These are phyloP conservation scores for Ornithorhynchus anatinus DNA, from an alignment of 2,113 vertebrate genomes.

Conservation along the genomic window DNA sequence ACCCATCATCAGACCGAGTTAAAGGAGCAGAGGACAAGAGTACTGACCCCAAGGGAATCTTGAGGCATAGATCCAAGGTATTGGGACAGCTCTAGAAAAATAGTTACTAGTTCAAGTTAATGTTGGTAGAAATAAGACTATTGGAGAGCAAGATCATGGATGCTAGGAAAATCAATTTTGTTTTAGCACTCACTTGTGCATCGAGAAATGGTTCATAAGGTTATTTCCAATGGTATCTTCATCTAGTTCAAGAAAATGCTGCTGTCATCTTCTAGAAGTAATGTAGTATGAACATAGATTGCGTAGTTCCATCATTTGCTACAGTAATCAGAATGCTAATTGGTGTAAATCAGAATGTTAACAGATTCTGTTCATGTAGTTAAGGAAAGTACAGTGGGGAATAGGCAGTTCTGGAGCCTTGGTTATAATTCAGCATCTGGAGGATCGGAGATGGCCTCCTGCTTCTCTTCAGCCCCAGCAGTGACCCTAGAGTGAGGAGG, in stretches of 20 bases:
- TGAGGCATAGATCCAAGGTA: too few species aligned
- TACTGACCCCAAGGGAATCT: too few species aligned
- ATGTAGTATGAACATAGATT: slow-evolving; percentile 32
- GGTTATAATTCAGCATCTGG: slow-evolving; percentile 4
- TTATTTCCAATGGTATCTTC: background rate
- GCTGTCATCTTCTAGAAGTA: slow-evolving; percentile 3
- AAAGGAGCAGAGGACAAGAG: too few species aligned
- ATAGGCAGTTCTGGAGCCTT: background rate
- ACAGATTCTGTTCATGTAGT: slow-evolving; percentile 18
- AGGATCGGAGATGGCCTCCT: background rate
- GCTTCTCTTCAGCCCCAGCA: background rate
- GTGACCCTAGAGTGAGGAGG: too few species aligned
- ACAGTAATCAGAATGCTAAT: slow-evolving; percentile 47
- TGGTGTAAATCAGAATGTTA: slow-evolving; percentile 40
- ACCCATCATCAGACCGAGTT: too few species aligned
- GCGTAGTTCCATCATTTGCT: slow-evolving; percentile 27
- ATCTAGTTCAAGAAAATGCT: background rate
- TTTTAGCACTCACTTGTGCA: background rate
- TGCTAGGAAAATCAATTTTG: background rate
- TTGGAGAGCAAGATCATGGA: too few species aligned
- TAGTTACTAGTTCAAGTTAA: too few species aligned
- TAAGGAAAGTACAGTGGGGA: slow-evolving; percentile 3
- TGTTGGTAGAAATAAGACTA: too few species aligned
- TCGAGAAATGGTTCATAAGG: background rate
- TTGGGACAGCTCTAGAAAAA: too few species aligned